Conservation (phyloP, 1,140 invertebrate species). For the Caenorhabditis brenneri region DNA sequence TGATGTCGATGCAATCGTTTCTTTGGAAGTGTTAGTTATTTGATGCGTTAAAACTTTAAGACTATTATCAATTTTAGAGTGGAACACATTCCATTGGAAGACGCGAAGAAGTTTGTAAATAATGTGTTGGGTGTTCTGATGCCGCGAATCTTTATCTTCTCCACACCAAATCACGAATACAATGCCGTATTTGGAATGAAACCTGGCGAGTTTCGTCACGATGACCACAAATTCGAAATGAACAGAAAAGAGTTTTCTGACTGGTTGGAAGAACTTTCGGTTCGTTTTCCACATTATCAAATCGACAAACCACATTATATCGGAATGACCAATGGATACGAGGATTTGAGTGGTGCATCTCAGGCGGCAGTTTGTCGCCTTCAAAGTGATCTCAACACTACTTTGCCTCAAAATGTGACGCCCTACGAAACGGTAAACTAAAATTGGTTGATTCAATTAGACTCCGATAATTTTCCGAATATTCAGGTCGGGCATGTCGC, state of each 20-base stretch:
- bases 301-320: slow-evolving; percentile 5
- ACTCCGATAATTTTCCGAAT: background rate
- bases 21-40: slow-evolving; percentile 47
- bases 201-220: slow-evolving; percentile 46
- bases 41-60: background rate
- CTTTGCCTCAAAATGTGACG: background rate
- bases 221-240: slow-evolving; percentile 53
- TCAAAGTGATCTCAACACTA: background rate
- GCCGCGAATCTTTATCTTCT: slow-evolving; percentile 46
- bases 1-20: slow-evolving; percentile 31
- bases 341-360: slow-evolving; percentile 7
- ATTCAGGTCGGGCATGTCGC: slow-evolving; percentile 9
- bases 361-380: slow-evolving; percentile 26
- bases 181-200: slow-evolving; percentile 46
- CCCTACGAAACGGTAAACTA: background rate
- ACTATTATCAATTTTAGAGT: slow-evolving; percentile 34
- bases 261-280: slow-evolving; percentile 31
- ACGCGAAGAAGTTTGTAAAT: slow-evolving; percentile 34
- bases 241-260: slow-evolving; percentile 41
- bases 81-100: slow-evolving; percentile 45
- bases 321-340: background rate
- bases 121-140: slow-evolving; percentile 11
- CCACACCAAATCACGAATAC: slow-evolving; percentile 54
- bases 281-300: background rate
- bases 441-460: background rate